Evolutionary conservation across 2,113 vertebrate genomes (phyloP).

Genomic region (Hemiprocne comata): DNA sequence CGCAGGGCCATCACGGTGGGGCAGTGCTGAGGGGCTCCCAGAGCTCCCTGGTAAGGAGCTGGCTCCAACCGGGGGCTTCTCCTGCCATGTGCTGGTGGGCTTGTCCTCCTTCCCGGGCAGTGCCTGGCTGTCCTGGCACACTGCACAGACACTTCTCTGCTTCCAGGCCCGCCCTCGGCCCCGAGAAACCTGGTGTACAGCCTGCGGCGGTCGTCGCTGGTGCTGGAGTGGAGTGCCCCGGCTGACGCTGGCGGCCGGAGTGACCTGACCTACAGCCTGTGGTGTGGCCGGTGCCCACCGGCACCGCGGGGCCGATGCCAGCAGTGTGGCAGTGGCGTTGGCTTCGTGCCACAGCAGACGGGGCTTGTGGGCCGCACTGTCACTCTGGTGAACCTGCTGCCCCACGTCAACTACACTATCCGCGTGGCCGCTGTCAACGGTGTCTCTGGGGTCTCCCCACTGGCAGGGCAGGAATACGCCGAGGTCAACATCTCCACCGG

Average conservation of each 20-base stretch:
- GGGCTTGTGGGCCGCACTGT: slow-evolving; percentile 86
- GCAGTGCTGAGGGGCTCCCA: too few species aligned
- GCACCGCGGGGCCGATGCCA: slow-evolving; percentile 73
- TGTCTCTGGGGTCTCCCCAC: slow-evolving; percentile 85
- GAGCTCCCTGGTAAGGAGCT: too few species aligned
- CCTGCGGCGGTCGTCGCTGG: slow-evolving; percentile 86
- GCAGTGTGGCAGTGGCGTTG: slow-evolving; percentile 84
- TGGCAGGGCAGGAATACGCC: slow-evolving; percentile 79
- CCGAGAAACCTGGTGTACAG: slow-evolving; percentile 88
- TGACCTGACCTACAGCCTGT: slow-evolving; percentile 90
- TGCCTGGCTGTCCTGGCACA: accelerated
- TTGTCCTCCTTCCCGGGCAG: not conserved
- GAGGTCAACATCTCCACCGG: slow-evolving; percentile 90
- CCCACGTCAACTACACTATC: slow-evolving; percentile 91
- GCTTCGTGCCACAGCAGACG: slow-evolving; percentile 91
- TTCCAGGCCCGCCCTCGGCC: slow-evolving; percentile 87
- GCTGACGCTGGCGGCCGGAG: slow-evolving; percentile 84
- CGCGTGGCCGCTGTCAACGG: slow-evolving; percentile 89
- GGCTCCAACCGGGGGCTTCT: accelerated
- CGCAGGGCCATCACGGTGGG: accelerated
- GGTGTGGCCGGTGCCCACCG: slow-evolving; percentile 78
- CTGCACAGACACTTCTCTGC: not conserved
- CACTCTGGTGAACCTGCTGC: slow-evolving; percentile 90
- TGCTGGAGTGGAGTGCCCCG: slow-evolving; percentile 87
- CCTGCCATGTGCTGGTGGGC: accelerated